Percentiles rank a stretch among this genome's conserved stretches.
Evolutionary conservation across 2,113 vertebrate genomes (phyloP).

Genomic region (Bungarus multicinctus): DNA sequence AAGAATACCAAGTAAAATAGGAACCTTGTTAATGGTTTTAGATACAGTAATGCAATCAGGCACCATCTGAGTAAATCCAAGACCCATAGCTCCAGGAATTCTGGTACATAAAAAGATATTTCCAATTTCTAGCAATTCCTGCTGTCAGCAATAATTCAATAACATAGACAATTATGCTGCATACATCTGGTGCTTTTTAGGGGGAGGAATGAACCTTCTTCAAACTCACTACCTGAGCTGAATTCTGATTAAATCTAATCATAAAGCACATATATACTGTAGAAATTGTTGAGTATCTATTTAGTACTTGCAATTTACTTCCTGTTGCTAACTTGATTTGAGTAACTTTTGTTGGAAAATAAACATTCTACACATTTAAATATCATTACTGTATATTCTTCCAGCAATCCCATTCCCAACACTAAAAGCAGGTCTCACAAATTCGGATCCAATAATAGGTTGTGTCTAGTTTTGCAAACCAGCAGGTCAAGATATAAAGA

Average conservation of each 20-base stretch:
- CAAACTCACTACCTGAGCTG: neutral
- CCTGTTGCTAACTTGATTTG: neutral
- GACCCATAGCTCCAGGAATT: neutral
- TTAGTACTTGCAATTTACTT: neutral
- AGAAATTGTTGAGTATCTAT: neutral
- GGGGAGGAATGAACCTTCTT: neutral
- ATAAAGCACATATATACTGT: neutral
- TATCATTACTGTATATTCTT: no score
- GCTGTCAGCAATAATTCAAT: neutral
- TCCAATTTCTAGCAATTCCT: neutral
- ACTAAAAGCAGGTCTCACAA: neutral
- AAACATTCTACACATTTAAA: neutral
- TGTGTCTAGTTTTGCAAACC: neutral
- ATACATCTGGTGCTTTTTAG: neutral
- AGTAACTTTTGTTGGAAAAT: neutral
- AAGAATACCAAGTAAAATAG: neutral
- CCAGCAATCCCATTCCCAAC: neutral
- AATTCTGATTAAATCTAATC: neutral
- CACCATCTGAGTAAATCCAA: neutral
- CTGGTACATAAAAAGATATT: neutral
- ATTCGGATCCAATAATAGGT: neutral
- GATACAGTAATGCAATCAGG: neutral
- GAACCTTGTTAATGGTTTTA: neutral
- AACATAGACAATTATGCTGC: conserved; percentile 3
- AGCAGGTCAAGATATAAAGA: neutral